A percentile compares a stretch with the other conserved stretches of the same genome.
phyloP scores from a whole-genome alignment of 2,113 vertebrate species.

The Caranx ignobilis region DNA sequence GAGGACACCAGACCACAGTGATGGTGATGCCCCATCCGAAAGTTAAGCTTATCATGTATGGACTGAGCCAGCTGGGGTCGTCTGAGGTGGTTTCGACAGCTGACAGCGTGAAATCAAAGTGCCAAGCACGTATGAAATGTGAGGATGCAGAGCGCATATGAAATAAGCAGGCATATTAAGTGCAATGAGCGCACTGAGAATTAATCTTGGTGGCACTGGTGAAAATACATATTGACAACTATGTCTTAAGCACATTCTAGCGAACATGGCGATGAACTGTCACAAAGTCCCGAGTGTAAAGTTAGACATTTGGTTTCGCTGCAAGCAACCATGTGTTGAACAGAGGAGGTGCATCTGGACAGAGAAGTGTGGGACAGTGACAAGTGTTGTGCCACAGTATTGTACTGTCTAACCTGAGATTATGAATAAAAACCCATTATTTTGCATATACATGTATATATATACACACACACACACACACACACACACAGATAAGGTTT shows the following conservation, averaged over 20 bases:
- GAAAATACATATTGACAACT: conserved; percentile 6
- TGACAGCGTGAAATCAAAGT: conserved; percentile 38
- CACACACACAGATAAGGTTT: too few relatives aligned
- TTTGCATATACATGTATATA: too few relatives aligned
- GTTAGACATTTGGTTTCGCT: not conserved
- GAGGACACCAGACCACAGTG: not conserved
- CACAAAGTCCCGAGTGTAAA: not conserved
- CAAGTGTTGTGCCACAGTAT: not conserved
- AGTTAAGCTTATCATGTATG: conserved; percentile 32
- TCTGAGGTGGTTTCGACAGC: conserved; percentile 38
- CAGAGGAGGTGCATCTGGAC: not conserved
- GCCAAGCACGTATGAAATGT: conserved; percentile 22
- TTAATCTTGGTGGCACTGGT: conserved; percentile 9
- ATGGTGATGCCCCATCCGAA: conserved; percentile 15
- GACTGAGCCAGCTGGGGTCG: conserved; percentile 15
- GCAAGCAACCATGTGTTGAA: not conserved
- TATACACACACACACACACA: too few relatives aligned
- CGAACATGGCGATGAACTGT: not conserved
- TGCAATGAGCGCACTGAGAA: conserved; percentile 29
- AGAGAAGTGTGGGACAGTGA: not conserved
- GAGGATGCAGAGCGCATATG: conserved; percentile 13
- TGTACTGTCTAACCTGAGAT: not conserved
- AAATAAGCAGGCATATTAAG: conserved; percentile 17
- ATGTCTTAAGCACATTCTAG: not conserved
- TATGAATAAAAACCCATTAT: too few relatives aligned